Conservation (phyloP, 2,797 vertebrate genomes). For the Antennarius maculatus region DNA sequence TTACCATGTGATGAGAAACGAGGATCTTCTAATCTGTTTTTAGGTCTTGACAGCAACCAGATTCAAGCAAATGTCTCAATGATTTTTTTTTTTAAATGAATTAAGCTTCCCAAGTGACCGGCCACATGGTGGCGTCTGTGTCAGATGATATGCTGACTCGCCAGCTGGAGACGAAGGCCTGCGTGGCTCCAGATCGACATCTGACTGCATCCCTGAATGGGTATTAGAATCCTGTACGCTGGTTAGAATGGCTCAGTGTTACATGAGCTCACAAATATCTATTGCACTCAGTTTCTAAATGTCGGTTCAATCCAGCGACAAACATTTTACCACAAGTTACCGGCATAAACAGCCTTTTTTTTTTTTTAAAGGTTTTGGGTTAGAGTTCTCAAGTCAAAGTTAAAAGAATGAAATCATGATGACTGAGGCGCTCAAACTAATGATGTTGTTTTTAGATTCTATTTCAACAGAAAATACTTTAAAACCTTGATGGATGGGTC, state of each 20-base stretch:
- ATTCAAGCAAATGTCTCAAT: constrained; percentile 26
- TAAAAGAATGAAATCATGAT: constrained; percentile 11
- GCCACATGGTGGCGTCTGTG: neutral
- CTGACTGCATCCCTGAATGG: too few relatives aligned
- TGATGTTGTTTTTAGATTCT: constrained; percentile 10
- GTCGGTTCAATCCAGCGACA: constrained; percentile 18
- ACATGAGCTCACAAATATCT: constrained; percentile 24
- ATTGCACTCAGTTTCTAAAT: too few relatives aligned
- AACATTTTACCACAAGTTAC: constrained; percentile 8
- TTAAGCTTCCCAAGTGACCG: neutral
- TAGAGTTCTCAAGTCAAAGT: neutral
- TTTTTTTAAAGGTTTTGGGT: neutral
- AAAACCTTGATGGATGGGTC: neutral
- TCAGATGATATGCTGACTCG: neutral
- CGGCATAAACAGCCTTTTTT: constrained; percentile 14
- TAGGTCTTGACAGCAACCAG: constrained; percentile 2
- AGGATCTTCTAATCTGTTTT: too few relatives aligned
- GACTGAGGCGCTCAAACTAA: neutral
- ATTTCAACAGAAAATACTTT: constrained; percentile 11
- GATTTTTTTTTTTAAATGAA: neutral
- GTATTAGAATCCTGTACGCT: constrained; percentile 1
- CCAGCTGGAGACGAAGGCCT: neutral
- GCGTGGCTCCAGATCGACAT: neutral
- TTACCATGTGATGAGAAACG: too few relatives aligned
- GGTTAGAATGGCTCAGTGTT: neutral